Evolutionary conservation across 1,140 invertebrate genomes (phyloP).

Genomic region (Lineus longissimus): DNA sequence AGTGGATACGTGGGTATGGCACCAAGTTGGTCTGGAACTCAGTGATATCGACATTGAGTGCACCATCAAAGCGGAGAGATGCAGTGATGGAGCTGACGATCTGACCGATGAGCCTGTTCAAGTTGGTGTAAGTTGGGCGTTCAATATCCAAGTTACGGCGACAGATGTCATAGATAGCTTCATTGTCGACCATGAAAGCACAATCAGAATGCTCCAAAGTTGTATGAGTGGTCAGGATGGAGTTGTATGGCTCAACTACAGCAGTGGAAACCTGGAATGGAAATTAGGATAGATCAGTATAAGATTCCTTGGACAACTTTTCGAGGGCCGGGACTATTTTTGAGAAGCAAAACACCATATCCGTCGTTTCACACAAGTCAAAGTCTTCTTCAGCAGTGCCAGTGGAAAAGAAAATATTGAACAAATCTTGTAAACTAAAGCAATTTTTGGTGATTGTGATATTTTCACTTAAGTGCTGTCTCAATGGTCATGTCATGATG

Average conservation of each 20-base stretch:
- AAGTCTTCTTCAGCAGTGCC: neutral
- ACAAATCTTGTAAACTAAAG: too few species aligned
- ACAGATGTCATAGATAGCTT: conserved; percentile 20
- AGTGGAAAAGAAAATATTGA: neutral
- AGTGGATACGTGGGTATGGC: conserved; percentile 11
- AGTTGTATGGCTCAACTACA: conserved; percentile 55
- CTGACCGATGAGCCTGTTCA: conserved; percentile 70
- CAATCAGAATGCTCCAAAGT: conserved; percentile 51
- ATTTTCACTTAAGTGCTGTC: too few species aligned
- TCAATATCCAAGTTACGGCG: conserved; percentile 66
- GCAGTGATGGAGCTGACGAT: conserved; percentile 71
- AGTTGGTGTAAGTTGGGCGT: conserved; percentile 75
- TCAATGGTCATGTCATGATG: too few species aligned
- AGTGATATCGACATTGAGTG: conserved; percentile 74
- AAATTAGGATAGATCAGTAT: conserved; percentile 1
- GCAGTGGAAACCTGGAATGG: conserved; percentile 49
- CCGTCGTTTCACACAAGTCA: neutral
- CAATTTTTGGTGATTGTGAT: too few species aligned
- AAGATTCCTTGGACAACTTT: too few species aligned
- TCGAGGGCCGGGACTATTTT: too few species aligned
- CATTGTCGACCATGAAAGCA: conserved; percentile 67
- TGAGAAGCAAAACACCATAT: neutral
- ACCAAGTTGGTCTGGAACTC: conserved; percentile 65
- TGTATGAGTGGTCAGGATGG: conserved; percentile 50
- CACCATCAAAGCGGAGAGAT: conserved; percentile 77